A percentile compares a stretch with the other conserved stretches of the same genome.
phyloP scores from a whole-genome alignment of 2,113 vertebrate species.

The Carlito syrichta region DNA sequence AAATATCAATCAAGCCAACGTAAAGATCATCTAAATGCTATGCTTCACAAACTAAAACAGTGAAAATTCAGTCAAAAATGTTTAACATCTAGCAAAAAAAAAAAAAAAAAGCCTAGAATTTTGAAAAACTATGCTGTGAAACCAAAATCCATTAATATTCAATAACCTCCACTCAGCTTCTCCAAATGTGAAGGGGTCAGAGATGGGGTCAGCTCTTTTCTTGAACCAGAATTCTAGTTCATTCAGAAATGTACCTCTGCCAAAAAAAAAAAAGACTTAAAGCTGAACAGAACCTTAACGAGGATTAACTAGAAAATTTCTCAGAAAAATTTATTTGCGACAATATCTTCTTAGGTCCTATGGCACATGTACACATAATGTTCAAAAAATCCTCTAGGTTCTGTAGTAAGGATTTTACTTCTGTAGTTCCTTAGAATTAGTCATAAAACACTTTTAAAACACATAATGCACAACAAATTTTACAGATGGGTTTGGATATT shows the following conservation, averaged over 20 bases:
- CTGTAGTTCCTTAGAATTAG: neutral
- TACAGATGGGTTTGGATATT: neutral
- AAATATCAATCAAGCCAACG: neutral
- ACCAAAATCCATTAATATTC: conserved; percentile 43
- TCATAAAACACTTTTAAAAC: conserved; percentile 22
- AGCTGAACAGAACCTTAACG: neutral
- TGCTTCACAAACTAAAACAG: neutral
- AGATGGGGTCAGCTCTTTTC: neutral
- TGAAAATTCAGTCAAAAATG: neutral
- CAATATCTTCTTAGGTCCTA: neutral
- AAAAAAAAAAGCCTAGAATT: neutral
- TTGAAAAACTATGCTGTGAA: conserved; percentile 15
- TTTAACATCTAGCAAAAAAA: neutral
- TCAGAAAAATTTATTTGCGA: neutral
- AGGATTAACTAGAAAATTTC: neutral
- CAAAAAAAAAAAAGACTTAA: neutral
- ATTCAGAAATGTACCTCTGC: neutral
- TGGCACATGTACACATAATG: neutral
- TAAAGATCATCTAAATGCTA: neutral
- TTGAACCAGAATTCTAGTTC: conserved; percentile 39
- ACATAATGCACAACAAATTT: neutral
- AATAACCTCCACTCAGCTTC: neutral
- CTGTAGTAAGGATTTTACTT: neutral
- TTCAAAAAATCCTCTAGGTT: neutral
- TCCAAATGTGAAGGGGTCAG: neutral